These are phyloP conservation scores for Eptatretus atami DNA, from an alignment of 2,797 vertebrate species.

Conservation along the genomic window DNA sequence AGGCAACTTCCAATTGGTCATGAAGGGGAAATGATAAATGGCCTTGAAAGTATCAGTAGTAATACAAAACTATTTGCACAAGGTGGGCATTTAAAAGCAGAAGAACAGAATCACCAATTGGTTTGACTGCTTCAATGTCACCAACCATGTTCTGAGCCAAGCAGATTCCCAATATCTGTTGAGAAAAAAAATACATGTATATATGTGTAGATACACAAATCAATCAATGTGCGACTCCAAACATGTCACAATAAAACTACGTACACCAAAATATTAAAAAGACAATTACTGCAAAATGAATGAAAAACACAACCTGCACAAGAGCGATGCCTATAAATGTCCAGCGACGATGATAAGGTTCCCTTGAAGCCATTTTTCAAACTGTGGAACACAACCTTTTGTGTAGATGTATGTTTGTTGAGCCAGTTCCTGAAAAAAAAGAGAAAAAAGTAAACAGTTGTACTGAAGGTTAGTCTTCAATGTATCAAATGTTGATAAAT, in stretches of 20 bases:
- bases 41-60: too few relatives aligned
- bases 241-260: too few relatives aligned
- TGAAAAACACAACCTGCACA: conserved; percentile 27
- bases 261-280: neutral
- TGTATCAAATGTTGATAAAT: neutral
- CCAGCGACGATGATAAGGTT: conserved; percentile 45
- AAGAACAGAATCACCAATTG: conserved; percentile 32
- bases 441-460: too few relatives aligned
- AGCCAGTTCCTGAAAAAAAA: conserved; percentile 26
- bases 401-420: conserved; percentile 43
- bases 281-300: accelerated
- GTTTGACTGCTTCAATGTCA: conserved; percentile 51
- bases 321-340: conserved; percentile 47
- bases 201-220: too few relatives aligned
- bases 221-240: too few relatives aligned
- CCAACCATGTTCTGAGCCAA: conserved; percentile 58
- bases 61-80: too few relatives aligned
- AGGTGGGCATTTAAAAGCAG: too few relatives aligned
- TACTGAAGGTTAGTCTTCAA: neutral
- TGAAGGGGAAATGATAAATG: too few relatives aligned
- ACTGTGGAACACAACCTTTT: conserved; percentile 61
- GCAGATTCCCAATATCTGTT: conserved; percentile 58
- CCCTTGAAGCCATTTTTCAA: conserved; percentile 71
- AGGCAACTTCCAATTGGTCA: too few relatives aligned
- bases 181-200: conserved; percentile 6